Conservation (phyloP, 2,797 vertebrate genomes). For the Capromys pilorides region DNA sequence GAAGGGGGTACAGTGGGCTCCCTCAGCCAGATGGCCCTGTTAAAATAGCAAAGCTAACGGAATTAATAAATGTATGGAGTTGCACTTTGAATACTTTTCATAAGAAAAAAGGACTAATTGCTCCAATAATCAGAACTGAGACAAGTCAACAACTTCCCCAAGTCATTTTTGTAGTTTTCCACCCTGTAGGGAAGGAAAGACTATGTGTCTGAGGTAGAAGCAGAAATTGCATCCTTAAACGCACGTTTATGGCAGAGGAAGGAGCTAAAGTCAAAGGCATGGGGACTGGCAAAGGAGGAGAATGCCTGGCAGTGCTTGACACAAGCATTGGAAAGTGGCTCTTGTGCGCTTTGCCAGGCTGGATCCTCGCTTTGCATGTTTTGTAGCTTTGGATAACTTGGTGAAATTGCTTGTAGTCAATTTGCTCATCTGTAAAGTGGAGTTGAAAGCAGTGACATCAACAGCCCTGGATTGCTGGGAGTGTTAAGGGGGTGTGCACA, state of each 20-base stretch:
- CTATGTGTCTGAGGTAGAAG: not conserved
- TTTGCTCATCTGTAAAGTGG: not conserved
- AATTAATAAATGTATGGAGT: not conserved
- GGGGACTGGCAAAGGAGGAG: not conserved
- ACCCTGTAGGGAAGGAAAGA: not conserved
- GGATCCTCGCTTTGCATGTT: not conserved
- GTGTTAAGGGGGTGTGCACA: not conserved
- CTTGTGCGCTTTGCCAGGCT: not conserved
- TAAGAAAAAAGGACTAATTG: not conserved
- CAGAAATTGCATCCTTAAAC: not conserved
- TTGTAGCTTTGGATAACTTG: not conserved
- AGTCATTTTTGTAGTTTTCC: not conserved
- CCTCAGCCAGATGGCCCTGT: not conserved
- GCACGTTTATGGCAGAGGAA: not conserved
- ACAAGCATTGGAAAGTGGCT: not conserved
- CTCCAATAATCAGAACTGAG: conserved; percentile 19
- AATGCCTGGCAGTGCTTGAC: not conserved
- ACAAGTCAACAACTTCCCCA: conserved; percentile 33
- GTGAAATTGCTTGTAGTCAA: not conserved
- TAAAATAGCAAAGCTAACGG: not conserved
- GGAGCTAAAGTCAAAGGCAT: not conserved
- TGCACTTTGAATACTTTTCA: not conserved
- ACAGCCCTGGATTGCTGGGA: not conserved
- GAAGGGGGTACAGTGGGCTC: not conserved
- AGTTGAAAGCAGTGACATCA: not conserved